Base-by-base conservation (phyloP, 2,888 invertebrate genomes). In the Metacarcinus magister region DNA sequence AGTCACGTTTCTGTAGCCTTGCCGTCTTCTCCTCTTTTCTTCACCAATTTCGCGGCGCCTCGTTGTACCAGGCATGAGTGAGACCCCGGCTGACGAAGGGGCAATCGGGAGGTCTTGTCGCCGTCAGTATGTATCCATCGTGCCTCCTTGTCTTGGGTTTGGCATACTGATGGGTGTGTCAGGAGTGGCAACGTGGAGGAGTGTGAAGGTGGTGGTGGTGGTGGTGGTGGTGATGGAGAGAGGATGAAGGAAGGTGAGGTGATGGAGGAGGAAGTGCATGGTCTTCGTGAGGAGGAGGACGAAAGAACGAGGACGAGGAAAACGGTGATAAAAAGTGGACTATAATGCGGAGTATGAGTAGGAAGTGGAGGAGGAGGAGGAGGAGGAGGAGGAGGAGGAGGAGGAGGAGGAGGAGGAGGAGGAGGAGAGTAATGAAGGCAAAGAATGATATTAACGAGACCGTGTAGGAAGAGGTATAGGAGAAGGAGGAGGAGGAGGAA, bases 361-460 rank as follows among this genome's bases (percentile, higher is more conserved):
- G 75, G 23, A 75, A n/a, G 28, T n/a, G 75, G 23, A 75, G 75
- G 28, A 75, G 75, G n/a, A 75, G 75, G 75, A 28, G 23, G 75
- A 75, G 75, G 2, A 75, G n/a, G 75, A 75, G 75, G n/a, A n/a
- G 4, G 75, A 8, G 28, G n/a, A 4, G 23, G 75, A 75, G 75
- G 75, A 75, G 75, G 75, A 4, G 67, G n/a, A n/a, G 75, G 75
- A 75, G n/a, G 75, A 8, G 8, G 75, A n/a, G 32, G 82, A 82
- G 82, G 32, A 82, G 82, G 82, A 32, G 32, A 32, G 32, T 82
- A 16, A 82, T 82, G 82, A 82, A 82, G 82, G 82, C 82, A 82
- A 82, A 82, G 82, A 28, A 82, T 82, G 82, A 82, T 82, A 82
- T 82, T 82, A 82, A 82, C 82, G 82, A 82, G 82, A 82, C 28